phyloP scores from a whole-genome alignment of 2,797 vertebrate species.

The Microcaecilia unicolor region DNA sequence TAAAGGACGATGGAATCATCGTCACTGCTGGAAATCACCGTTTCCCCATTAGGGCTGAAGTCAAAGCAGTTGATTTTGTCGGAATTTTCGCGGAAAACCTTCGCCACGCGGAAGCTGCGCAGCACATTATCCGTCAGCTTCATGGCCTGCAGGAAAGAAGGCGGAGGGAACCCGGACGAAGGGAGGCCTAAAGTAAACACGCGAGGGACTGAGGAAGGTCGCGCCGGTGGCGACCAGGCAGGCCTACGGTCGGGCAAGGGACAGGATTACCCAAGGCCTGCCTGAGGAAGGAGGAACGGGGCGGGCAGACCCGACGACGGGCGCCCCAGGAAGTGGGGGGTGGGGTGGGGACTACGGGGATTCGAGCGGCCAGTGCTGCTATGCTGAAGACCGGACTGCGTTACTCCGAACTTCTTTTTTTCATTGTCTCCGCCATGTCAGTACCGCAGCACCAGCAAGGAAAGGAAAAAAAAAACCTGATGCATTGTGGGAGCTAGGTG shows the following conservation, averaged over 20 bases:
- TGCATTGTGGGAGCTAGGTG: not conserved
- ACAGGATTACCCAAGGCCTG: no score
- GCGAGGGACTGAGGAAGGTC: not conserved
- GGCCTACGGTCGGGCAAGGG: conserved; percentile 11
- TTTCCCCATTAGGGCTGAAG: conserved; percentile 94
- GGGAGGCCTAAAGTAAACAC: not conserved
- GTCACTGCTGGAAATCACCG: conserved; percentile 95
- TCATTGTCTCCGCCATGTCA: conserved; percentile 67
- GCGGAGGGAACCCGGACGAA: no score
- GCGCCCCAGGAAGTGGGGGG: not conserved
- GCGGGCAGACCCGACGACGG: not conserved
- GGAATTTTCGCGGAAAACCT: conserved; percentile 95
- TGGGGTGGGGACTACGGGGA: not conserved
- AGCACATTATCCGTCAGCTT: conserved; percentile 98
- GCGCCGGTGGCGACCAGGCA: no score
- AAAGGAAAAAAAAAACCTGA: conserved; percentile 6
- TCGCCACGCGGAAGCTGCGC: conserved; percentile 95
- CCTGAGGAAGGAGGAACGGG: not conserved
- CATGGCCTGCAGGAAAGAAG: conserved; percentile 50
- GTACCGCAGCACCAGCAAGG: conserved; percentile 9
- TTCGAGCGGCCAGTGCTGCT: no score
- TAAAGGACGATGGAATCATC: conserved; percentile 95
- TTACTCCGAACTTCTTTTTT: conserved; percentile 8
- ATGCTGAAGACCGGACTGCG: no score
- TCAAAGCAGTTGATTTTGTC: conserved; percentile 98